These are phyloP conservation scores for Dryocosmus kuriphilus DNA, from an alignment of 2,888 invertebrate genomes.

Conservation along the genomic window DNA sequence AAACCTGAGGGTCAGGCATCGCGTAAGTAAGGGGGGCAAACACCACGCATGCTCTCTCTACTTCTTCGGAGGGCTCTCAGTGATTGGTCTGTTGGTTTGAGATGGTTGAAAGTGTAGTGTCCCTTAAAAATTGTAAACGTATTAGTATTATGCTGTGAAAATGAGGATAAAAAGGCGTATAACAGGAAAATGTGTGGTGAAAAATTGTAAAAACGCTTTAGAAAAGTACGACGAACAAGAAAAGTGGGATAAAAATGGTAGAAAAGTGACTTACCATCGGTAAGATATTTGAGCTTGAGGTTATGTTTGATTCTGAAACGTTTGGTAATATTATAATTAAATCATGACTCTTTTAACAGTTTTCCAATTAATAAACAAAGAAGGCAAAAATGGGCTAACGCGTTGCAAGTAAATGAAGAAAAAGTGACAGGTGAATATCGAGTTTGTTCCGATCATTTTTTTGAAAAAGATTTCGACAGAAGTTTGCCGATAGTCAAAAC, in stretches of 20 bases:
- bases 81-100: too few species aligned
- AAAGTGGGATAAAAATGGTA: not conserved
- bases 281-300: not conserved
- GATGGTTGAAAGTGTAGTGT: too few species aligned
- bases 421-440: not conserved
- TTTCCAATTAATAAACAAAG: too few species aligned
- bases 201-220: constrained; percentile 7
- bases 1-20: too few species aligned
- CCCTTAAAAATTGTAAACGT: too few species aligned
- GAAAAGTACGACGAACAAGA: not conserved
- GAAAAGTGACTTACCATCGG: not conserved
- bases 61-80: too few species aligned
- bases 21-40: too few species aligned
- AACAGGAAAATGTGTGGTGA: not conserved
- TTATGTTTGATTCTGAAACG: not conserved
- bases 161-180: too few species aligned
- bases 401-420: not conserved
- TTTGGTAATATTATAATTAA: not conserved
- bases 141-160: too few species aligned
- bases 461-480: too few species aligned
- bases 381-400: not conserved
- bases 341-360: too few species aligned
- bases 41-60: too few species aligned
- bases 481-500: not conserved
- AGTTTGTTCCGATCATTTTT: not conserved